Conservation (phyloP, 1,140 invertebrate species). For the Cotesia typhae region DNA sequence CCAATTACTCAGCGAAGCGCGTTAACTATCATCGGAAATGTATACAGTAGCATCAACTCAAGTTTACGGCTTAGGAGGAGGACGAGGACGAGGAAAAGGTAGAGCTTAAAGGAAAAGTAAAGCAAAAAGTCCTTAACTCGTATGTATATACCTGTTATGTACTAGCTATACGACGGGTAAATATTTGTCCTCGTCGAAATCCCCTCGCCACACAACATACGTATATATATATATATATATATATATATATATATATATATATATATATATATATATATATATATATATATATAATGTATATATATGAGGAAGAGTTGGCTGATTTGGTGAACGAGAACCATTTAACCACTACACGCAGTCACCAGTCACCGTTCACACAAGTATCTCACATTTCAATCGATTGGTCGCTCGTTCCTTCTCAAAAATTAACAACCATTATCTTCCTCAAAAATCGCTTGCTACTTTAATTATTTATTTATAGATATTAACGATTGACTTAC, state of each 20-base stretch:
- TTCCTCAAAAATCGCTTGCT: too few relatives aligned
- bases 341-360: too few relatives aligned
- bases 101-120: neutral
- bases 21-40: conserved; percentile 19
- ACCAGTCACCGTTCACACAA: too few relatives aligned
- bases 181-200: conserved; percentile 30
- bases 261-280: neutral
- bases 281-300: neutral
- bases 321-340: too few relatives aligned
- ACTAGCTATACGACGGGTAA: conserved; percentile 20
- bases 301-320: neutral
- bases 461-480: too few relatives aligned
- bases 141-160: conserved; percentile 13
- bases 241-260: too few relatives aligned
- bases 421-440: too few relatives aligned
- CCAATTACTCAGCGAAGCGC: conserved; percentile 30
- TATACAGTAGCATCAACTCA: too few relatives aligned
- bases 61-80: conserved; percentile 2
- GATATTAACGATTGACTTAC: too few relatives aligned
- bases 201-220: neutral
- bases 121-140: conserved; percentile 14
- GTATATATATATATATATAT: neutral
- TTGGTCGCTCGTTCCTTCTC: too few relatives aligned
- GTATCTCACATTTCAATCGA: too few relatives aligned
- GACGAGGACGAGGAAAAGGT: conserved; percentile 8